Conservation (phyloP, 2,797 vertebrate genomes). For the Pagetopsis macropterus region DNA sequence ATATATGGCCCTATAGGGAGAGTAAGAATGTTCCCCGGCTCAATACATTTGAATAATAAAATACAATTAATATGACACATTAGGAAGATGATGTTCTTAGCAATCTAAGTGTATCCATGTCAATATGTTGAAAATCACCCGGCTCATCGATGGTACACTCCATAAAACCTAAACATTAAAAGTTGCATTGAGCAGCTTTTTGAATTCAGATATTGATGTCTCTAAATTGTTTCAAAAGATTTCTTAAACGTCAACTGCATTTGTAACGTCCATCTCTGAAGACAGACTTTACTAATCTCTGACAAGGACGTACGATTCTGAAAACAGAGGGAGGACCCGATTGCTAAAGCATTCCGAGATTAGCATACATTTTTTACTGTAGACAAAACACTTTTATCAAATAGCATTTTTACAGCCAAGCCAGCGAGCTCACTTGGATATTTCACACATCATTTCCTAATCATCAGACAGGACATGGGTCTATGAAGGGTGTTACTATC, state of each 20-base stretch:
- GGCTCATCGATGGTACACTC: neutral
- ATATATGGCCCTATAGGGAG: neutral
- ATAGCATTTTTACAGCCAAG: no score
- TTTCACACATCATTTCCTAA: conserved; percentile 23
- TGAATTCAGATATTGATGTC: neutral
- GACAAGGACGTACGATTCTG: neutral
- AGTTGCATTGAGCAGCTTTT: neutral
- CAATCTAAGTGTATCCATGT: no score
- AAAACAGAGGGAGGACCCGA: neutral
- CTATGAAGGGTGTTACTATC: conserved; percentile 47
- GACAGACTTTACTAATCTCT: neutral
- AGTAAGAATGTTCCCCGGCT: neutral
- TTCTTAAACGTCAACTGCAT: neutral
- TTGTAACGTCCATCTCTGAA: neutral
- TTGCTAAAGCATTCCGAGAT: no score
- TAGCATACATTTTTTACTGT: no score
- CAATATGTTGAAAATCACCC: conserved; percentile 1
- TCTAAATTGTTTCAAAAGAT: neutral
- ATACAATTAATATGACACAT: neutral
- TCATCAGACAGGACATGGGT: conserved; percentile 16
- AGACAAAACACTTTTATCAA: no score
- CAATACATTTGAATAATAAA: neutral
- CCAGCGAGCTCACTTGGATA: no score
- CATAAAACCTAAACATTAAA: neutral
- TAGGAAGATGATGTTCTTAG: neutral